phyloP scores from a whole-genome alignment of 2,888 invertebrate species.

The Subacronicta megacephala region DNA sequence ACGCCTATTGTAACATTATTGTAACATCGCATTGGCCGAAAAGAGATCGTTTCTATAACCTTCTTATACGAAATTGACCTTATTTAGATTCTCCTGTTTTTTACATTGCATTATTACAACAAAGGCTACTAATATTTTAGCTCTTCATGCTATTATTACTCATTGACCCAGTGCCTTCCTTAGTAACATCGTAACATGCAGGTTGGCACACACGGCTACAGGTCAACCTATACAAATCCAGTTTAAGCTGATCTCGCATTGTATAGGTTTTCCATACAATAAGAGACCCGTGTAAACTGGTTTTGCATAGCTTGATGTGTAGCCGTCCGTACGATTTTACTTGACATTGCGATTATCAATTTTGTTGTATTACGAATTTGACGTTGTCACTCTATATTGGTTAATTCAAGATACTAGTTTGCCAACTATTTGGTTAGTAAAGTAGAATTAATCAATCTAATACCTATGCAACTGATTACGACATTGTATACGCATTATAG shows the following conservation, averaged over 20 bases:
- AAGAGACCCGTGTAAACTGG: too few relatives aligned
- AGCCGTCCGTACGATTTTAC: too few relatives aligned
- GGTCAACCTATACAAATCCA: too few relatives aligned
- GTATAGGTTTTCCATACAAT: too few relatives aligned
- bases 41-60: background rate
- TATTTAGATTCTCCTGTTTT: slow-evolving; percentile 1
- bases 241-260: too few relatives aligned
- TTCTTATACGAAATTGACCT: slow-evolving; percentile 11
- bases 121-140: slow-evolving; percentile 18
- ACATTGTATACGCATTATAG: slow-evolving; percentile 28
- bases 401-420: slow-evolving; percentile 44
- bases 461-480: slow-evolving; percentile 38
- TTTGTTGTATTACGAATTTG: slow-evolving; percentile 49
- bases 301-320: too few relatives aligned
- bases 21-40: too few relatives aligned
- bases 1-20: background rate
- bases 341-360: slow-evolving; percentile 49
- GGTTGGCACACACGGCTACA: too few relatives aligned
- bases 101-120: too few relatives aligned
- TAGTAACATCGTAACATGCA: slow-evolving; percentile 49
- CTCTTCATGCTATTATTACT: too few relatives aligned
- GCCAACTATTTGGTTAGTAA: slow-evolving; percentile 41
- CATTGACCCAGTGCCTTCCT: slow-evolving; percentile 56
- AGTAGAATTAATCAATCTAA: slow-evolving; percentile 42
- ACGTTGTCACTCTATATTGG: slow-evolving; percentile 42